Evolutionary conservation across 2,113 vertebrate species (phyloP).

Genomic region (Ploceus nigricollis): DNA sequence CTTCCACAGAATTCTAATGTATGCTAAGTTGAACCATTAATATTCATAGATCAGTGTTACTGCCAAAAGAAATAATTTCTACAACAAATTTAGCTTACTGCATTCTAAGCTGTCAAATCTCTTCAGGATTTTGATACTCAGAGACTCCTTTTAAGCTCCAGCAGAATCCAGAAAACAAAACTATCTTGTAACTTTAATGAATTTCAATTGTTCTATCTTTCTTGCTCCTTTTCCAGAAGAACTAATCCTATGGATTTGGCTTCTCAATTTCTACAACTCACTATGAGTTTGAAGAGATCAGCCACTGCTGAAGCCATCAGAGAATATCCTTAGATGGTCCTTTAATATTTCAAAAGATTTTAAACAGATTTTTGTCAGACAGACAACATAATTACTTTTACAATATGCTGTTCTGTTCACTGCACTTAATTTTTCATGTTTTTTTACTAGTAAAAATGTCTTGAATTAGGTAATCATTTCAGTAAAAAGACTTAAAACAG

Average conservation of each 20-base stretch:
- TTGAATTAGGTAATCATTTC: neutral
- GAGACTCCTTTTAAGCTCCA: neutral
- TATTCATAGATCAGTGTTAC: conserved; percentile 34
- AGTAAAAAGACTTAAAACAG: neutral
- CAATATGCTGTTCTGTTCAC: neutral
- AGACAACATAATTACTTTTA: neutral
- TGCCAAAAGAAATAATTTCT: conserved; percentile 50
- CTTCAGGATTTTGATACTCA: conserved; percentile 5
- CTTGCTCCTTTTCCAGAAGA: neutral
- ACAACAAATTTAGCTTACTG: conserved; percentile 42
- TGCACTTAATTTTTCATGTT: neutral
- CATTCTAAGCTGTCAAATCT: conserved; percentile 12
- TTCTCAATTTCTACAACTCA: neutral
- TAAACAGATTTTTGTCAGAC: neutral
- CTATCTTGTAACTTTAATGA: neutral
- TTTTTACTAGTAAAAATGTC: neutral
- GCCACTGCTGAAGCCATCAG: neutral
- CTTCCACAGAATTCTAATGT: conserved; percentile 12
- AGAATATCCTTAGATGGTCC: neutral
- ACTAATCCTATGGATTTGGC: neutral
- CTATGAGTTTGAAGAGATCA: neutral
- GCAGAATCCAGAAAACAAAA: conserved; percentile 24
- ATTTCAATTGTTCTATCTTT: neutral
- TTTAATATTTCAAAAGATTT: conserved; percentile 1
- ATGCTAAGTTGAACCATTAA: conserved; percentile 14